Percentiles rank a stretch among this genome's conserved stretches.
phyloP scores from a whole-genome alignment of 2,888 invertebrate genomes.

The Caenorhabditis sulstoni region DNA sequence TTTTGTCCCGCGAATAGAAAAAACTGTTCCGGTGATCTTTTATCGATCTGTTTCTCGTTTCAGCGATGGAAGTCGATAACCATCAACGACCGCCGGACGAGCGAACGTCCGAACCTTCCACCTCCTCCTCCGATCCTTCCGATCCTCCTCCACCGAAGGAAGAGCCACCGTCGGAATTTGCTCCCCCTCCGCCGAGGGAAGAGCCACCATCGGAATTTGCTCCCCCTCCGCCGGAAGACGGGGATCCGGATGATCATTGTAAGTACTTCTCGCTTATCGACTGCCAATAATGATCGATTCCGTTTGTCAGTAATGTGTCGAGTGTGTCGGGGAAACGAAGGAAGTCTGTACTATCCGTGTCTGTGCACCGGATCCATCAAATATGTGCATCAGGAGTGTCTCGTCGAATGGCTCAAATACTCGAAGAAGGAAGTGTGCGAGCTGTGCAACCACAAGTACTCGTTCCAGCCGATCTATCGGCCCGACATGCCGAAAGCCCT shows the following conservation, averaged over 20 bases:
- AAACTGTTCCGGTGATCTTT: background rate
- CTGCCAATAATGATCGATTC: background rate
- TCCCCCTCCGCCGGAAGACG: background rate
- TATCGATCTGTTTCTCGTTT: background rate
- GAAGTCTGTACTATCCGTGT: constrained; percentile 97
- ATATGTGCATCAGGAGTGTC: constrained; percentile 93
- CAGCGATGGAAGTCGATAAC: constrained; percentile 28
- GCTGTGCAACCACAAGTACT: constrained; percentile 89
- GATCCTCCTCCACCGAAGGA: background rate
- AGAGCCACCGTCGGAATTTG: constrained; percentile 34
- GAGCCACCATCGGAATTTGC: background rate
- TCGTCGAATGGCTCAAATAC: constrained; percentile 99
- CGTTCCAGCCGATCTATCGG: constrained; percentile 99
- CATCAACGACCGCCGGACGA: constrained; percentile 36
- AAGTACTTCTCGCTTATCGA: constrained; percentile 11
- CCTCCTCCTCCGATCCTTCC: background rate
- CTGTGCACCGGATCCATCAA: constrained; percentile 99
- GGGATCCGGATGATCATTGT: constrained; percentile 54
- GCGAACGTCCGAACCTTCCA: background rate
- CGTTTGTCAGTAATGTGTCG: constrained; percentile 90
- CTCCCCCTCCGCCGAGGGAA: background rate
- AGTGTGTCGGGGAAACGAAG: constrained; percentile 96
- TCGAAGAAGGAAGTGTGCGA: constrained; percentile 93
- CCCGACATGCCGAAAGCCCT: constrained; percentile 99
- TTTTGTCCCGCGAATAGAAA: background rate